A percentile compares a stretch with the other conserved stretches of the same genome.
Evolutionary conservation across 2,888 invertebrate species (phyloP).

Genomic region (Andricus quercusramuli): DNA sequence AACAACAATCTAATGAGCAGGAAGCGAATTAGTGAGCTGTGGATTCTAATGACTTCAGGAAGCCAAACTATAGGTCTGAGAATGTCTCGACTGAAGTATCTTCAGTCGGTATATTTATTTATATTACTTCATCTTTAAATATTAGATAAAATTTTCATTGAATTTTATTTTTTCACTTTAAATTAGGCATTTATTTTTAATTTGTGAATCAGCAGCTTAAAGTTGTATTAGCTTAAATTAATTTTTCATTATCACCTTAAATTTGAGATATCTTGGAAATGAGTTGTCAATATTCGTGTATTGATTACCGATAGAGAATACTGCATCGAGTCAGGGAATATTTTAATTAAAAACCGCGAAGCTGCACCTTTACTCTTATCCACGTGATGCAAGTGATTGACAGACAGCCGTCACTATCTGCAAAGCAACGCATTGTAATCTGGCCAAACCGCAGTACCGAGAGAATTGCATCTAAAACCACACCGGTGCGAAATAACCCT

Average conservation of each 20-base stretch:
- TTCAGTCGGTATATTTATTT: not conserved
- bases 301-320: not conserved
- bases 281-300: not conserved
- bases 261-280: not conserved
- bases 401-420: slow-evolving; percentile 39
- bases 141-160: too few species aligned
- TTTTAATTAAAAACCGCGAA: slow-evolving; percentile 37
- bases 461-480: slow-evolving; percentile 42
- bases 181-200: too few species aligned
- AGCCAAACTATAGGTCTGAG: not conserved
- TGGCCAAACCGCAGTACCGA: slow-evolving; percentile 39
- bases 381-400: slow-evolving; percentile 37
- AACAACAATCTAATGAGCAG: not conserved
- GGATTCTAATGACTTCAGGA: not conserved
- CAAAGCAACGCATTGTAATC: slow-evolving; percentile 41
- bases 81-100: not conserved
- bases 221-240: not conserved
- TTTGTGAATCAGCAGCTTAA: not conserved
- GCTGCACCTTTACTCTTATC: slow-evolving; percentile 35
- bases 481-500: slow-evolving; percentile 40
- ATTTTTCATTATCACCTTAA: not conserved
- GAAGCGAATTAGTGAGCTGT: not conserved
- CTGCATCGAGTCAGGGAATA: not conserved
- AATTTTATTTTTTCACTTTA: too few species aligned
- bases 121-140: too few species aligned